These are phyloP conservation scores for Ailuropoda melanoleuca DNA, from an alignment of 2,113 vertebrate genomes.

Conservation along the genomic window DNA sequence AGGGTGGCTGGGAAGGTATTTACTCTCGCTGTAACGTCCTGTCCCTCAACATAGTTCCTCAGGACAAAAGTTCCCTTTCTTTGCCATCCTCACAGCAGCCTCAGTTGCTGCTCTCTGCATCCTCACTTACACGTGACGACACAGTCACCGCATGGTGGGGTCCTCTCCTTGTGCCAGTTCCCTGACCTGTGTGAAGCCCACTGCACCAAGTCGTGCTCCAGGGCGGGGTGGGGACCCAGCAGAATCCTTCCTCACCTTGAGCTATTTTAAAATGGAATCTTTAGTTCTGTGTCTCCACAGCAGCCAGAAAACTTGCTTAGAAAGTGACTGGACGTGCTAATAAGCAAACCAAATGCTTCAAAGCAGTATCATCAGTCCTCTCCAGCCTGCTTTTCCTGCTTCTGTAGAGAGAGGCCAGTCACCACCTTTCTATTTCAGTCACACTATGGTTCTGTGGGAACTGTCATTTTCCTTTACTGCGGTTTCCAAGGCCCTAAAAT, in stretches of 20 bases:
- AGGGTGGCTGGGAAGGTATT: neutral
- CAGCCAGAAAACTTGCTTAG: constrained; percentile 43
- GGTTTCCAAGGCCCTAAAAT: constrained; percentile 80
- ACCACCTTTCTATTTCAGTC: constrained; percentile 75
- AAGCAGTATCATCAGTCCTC: constrained; percentile 35
- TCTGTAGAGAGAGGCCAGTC: constrained; percentile 58
- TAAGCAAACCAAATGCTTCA: constrained; percentile 72
- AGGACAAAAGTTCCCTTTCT: constrained; percentile 32
- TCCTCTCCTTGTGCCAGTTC: neutral
- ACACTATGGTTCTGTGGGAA: constrained; percentile 71
- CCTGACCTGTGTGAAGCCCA: neutral
- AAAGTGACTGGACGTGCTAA: constrained; percentile 63
- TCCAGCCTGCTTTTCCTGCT: constrained; percentile 60
- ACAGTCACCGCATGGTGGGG: neutral
- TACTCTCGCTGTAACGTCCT: neutral
- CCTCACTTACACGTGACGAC: neutral
- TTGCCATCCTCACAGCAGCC: neutral
- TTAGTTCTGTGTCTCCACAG: constrained; percentile 49
- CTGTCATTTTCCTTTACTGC: constrained; percentile 70
- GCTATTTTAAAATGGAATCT: constrained; percentile 65
- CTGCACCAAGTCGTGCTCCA: neutral
- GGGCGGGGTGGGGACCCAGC: neutral
- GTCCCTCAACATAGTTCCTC: neutral
- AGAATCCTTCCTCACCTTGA: constrained; percentile 8
- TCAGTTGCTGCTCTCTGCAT: neutral